Conservation (phyloP, 2,888 invertebrate genomes). For the Synergus umbraculus region DNA sequence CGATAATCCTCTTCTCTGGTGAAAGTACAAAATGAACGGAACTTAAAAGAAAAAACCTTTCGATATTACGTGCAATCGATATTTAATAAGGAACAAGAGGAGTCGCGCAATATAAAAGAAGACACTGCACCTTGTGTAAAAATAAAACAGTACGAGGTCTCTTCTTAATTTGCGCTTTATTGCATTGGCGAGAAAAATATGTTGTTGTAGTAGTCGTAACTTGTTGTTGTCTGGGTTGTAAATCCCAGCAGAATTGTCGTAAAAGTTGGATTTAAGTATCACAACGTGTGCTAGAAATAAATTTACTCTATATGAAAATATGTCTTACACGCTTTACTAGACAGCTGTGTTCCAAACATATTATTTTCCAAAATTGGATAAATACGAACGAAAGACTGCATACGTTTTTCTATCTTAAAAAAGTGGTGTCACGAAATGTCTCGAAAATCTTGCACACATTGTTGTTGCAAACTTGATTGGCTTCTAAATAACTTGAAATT, state of each 20-base stretch:
- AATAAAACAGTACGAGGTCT: background rate
- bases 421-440: too few species aligned
- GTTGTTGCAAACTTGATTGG: too few species aligned
- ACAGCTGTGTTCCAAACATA: too few species aligned
- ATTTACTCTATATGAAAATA: background rate
- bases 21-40: background rate
- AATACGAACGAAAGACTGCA: too few species aligned
- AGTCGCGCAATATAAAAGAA: background rate
- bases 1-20: background rate
- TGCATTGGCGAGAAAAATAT: background rate
- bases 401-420: too few species aligned
- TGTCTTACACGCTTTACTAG: background rate
- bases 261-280: background rate
- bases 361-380: background rate
- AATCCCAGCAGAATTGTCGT: background rate
- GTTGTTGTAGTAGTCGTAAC: background rate
- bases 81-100: slow-evolving; percentile 21
- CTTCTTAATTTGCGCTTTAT: background rate
- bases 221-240: background rate
- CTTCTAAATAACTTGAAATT: too few species aligned
- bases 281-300: background rate
- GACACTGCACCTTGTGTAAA: background rate
- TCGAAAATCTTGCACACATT: too few species aligned
- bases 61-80: slow-evolving; percentile 12
- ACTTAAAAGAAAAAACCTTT: background rate